phyloP scores from a whole-genome alignment of 2,888 invertebrate genomes.

The Ophion slaviceki region DNA sequence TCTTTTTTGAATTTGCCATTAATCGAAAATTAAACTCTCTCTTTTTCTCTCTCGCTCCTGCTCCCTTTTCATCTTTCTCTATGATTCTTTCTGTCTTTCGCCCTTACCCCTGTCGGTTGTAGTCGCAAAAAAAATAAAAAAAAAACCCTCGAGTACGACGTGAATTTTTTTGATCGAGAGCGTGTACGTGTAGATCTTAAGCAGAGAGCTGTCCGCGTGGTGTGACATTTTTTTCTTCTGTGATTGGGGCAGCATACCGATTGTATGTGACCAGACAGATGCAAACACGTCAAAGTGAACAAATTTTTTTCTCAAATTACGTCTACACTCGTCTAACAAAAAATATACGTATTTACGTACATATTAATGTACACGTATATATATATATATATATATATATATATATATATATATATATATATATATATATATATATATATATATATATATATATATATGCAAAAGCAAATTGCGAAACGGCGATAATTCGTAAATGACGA shows the following conservation, averaged over 20 bases:
- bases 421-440: conserved; percentile 26
- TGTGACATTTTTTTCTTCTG: conserved; percentile 94
- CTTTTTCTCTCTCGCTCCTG: conserved; percentile 46
- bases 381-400: conserved; percentile 4
- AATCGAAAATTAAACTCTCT: conserved; percentile 35
- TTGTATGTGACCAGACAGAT: conserved; percentile 86
- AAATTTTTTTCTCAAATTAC: conserved; percentile 21
- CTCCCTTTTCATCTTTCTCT: conserved; percentile 58
- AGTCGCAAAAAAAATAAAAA: conserved; percentile 52
- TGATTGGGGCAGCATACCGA: conserved; percentile 94
- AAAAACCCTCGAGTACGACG: conserved; percentile 62
- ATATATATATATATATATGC: not conserved
- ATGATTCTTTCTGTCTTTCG: conserved; percentile 56
- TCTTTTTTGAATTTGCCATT: conserved; percentile 45
- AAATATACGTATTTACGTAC: conserved; percentile 7
- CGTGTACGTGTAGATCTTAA: conserved; percentile 75
- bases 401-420: conserved; percentile 20
- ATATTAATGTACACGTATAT: not conserved
- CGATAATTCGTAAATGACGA: conserved; percentile 45
- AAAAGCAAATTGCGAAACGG: conserved; percentile 24
- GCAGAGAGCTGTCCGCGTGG: conserved; percentile 84
- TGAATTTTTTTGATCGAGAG: conserved; percentile 70
- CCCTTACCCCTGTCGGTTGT: conserved; percentile 57
- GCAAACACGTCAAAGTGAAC: conserved; percentile 65
- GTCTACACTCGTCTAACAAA: conserved; percentile 14